Evolutionary conservation across 1,140 invertebrate species (phyloP).

Genomic region (Eupristina koningsbergeri): DNA sequence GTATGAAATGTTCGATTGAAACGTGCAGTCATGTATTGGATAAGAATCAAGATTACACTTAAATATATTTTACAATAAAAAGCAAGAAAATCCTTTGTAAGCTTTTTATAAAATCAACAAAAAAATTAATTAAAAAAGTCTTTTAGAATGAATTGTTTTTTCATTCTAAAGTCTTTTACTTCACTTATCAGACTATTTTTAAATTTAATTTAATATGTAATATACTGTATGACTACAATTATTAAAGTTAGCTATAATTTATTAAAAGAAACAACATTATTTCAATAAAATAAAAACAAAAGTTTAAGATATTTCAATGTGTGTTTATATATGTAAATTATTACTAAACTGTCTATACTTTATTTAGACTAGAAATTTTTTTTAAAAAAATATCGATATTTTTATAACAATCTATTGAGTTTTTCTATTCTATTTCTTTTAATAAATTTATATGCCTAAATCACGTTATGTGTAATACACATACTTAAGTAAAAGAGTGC

Average conservation of each 20-base stretch:
- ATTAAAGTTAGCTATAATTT: not conserved
- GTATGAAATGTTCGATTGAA: slow-evolving; percentile 58
- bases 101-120: slow-evolving; percentile 37
- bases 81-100: slow-evolving; percentile 35
- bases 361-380: not conserved
- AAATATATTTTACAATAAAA: slow-evolving; percentile 31
- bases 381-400: not conserved
- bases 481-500: slow-evolving; percentile 34
- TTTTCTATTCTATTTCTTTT: slow-evolving; percentile 2
- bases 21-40: slow-evolving; percentile 8
- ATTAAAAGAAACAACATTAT: slow-evolving; percentile 6
- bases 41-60: slow-evolving; percentile 47
- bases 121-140: slow-evolving; percentile 32
- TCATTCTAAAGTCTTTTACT: slow-evolving; percentile 6
- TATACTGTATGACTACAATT: not conserved
- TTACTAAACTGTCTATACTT: not conserved
- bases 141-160: slow-evolving; percentile 18
- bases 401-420: not conserved
- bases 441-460: slow-evolving; percentile 17
- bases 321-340: not conserved
- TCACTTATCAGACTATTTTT: slow-evolving; percentile 28
- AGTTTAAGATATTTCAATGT: too few relatives aligned
- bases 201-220: not conserved
- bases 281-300: not conserved
- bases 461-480: slow-evolving; percentile 14